Conservation (phyloP, 1,140 invertebrate species). For the Cotesia chilonis region DNA sequence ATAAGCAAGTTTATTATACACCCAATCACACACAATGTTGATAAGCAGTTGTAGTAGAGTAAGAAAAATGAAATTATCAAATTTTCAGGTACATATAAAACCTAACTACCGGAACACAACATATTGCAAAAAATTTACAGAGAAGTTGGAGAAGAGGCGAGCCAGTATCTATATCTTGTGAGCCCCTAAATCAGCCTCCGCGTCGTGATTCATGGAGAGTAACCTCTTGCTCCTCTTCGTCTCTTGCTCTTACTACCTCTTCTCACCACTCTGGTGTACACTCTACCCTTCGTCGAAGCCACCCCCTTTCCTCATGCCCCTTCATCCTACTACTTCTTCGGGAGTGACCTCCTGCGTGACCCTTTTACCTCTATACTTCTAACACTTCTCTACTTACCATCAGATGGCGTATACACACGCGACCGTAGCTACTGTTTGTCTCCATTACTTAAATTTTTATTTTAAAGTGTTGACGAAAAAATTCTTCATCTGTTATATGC, state of each 20-base stretch:
- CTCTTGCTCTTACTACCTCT: constrained; percentile 32
- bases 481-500: too few species aligned
- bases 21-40: background rate
- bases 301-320: constrained; percentile 42
- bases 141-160: constrained; percentile 45
- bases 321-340: constrained; percentile 49
- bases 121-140: constrained; percentile 51
- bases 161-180: constrained; percentile 59
- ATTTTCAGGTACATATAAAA: constrained; percentile 30
- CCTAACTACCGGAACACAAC: constrained; percentile 38
- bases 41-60: constrained; percentile 8
- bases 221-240: constrained; percentile 38
- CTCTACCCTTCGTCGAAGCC: constrained; percentile 38
- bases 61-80: constrained; percentile 19
- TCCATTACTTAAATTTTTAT: too few species aligned
- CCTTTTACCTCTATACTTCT: constrained; percentile 55
- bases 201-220: constrained; percentile 44
- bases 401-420: background rate
- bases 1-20: background rate
- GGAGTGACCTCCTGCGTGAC: constrained; percentile 59
- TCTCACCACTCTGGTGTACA: constrained; percentile 24
- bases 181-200: constrained; percentile 64
- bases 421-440: background rate
- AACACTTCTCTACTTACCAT: constrained; percentile 23
- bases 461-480: too few species aligned